These are phyloP conservation scores for Odocoileus virginianus DNA, from an alignment of 2,113 vertebrate genomes.

Conservation along the genomic window DNA sequence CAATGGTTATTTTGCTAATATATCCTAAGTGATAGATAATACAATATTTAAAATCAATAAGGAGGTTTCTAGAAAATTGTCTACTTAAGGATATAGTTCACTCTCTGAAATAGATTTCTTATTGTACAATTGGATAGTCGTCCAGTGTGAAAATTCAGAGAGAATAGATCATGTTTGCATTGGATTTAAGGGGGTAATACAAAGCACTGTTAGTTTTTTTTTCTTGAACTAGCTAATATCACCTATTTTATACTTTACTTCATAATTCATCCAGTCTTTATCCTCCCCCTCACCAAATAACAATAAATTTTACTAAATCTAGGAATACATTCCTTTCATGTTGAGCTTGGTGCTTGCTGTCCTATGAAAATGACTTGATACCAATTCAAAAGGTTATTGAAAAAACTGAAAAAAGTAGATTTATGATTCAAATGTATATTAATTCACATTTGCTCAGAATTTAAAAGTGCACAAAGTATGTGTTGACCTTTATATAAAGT, in stretches of 20 bases:
- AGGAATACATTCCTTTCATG: background rate
- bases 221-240: background rate
- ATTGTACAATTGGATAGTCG: background rate
- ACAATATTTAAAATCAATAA: background rate
- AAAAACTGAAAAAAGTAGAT: background rate
- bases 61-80: background rate
- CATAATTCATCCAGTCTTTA: background rate
- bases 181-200: background rate
- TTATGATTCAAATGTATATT: background rate
- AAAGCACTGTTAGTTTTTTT: background rate
- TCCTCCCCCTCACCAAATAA: background rate
- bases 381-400: background rate
- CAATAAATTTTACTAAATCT: background rate
- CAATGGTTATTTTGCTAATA: background rate
- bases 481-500: background rate
- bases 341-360: background rate
- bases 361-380: background rate
- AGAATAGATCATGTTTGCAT: background rate
- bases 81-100: background rate
- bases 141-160: background rate
- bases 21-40: background rate
- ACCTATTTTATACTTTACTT: background rate
- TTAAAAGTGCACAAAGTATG: background rate
- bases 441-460: background rate
- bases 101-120: background rate